These are phyloP conservation scores for Drosophila grimshawi DNA, from an alignment of 1,140 invertebrate genomes.

Conservation along the genomic window DNA sequence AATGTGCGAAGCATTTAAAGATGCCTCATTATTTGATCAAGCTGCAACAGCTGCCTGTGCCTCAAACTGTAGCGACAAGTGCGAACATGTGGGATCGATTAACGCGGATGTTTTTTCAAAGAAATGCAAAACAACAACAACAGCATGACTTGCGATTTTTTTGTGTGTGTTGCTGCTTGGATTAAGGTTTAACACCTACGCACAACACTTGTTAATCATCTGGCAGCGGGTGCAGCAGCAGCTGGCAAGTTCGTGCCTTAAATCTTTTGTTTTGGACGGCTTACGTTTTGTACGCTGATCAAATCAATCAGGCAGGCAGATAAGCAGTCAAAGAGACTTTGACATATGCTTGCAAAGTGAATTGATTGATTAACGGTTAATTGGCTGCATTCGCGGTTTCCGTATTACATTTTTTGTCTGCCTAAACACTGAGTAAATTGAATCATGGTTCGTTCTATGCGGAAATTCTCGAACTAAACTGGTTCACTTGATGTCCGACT, in stretches of 20 bases:
- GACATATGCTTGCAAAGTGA: conserved; percentile 10
- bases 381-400: conserved; percentile 6
- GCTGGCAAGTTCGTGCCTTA: conserved; percentile 57
- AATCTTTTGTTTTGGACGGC: conserved; percentile 66
- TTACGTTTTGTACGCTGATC: conserved; percentile 8
- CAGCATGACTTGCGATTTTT: conserved; percentile 36
- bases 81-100: conserved; percentile 35
- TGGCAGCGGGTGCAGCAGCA: neutral
- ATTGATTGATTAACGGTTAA: conserved; percentile 23
- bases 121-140: conserved; percentile 23
- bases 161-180: neutral
- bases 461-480: conserved; percentile 53
- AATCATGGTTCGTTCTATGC: conserved; percentile 7
- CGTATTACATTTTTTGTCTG: neutral
- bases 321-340: conserved; percentile 12
- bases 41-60: conserved; percentile 8
- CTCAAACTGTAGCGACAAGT: conserved; percentile 36
- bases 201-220: conserved; percentile 5
- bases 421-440: neutral
- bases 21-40: conserved; percentile 45
- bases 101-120: conserved; percentile 19
- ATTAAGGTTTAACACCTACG: conserved; percentile 11
- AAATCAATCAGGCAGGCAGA: conserved; percentile 7
- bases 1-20: conserved; percentile 45
- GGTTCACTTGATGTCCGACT: neutral